These are phyloP conservation scores for Sinocyclocheilus maitianheensis DNA, from an alignment of 2,113 vertebrate species.

Conservation along the genomic window DNA sequence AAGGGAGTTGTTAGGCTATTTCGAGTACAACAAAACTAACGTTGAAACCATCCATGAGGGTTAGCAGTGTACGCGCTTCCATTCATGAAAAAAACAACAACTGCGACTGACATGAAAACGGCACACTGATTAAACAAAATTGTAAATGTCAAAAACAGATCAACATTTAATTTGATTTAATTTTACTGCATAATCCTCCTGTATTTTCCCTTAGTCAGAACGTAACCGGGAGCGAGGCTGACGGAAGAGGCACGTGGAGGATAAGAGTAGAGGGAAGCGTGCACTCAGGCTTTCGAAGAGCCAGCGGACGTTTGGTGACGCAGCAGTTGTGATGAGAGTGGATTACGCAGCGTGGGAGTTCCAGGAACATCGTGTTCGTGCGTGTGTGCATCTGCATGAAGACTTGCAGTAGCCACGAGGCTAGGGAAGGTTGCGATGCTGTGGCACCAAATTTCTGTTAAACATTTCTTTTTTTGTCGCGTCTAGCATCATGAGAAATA, in stretches of 20 bases:
- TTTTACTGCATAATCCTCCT: not conserved
- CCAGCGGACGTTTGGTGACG: constrained; percentile 64
- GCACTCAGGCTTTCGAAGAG: constrained; percentile 23
- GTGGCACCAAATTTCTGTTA: not conserved
- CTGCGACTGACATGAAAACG: not conserved
- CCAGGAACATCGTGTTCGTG: constrained; percentile 66
- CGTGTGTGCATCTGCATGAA: constrained; percentile 1
- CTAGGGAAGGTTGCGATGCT: constrained; percentile 41
- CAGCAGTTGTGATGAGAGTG: constrained; percentile 67
- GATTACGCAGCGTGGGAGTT: constrained; percentile 59
- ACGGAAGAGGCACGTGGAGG: not conserved
- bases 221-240: not conserved
- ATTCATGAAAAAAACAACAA: not conserved
- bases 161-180: not conserved
- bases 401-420: constrained; percentile 41
- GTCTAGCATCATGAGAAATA: not conserved
- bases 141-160: not conserved
- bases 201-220: not conserved
- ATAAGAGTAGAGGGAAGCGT: not conserved
- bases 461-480: not conserved
- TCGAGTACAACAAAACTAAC: not conserved
- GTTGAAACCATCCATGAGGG: no score
- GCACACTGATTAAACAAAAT: no score
- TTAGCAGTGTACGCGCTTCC: not conserved
- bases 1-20: not conserved